A percentile compares a stretch with the other conserved stretches of the same genome.
Evolutionary conservation across 1,140 invertebrate species (phyloP).

Genomic region (Manduca sexta): DNA sequence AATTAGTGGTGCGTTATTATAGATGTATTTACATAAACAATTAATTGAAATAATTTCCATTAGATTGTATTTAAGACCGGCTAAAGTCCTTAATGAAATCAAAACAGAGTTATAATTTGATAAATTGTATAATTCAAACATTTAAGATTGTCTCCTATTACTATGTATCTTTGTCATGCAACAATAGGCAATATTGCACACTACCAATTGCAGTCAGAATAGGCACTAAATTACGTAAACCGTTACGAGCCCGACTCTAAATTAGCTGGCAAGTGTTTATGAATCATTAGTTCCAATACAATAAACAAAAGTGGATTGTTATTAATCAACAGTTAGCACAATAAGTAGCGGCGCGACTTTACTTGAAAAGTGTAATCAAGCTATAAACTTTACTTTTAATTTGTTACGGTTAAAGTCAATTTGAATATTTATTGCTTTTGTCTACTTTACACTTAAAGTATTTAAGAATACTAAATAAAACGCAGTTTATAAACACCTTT

Average conservation of each 20-base stretch:
- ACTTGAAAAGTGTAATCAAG: constrained; percentile 9
- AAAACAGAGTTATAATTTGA: constrained; percentile 32
- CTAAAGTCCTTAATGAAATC: constrained; percentile 21
- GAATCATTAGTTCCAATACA: constrained; percentile 46
- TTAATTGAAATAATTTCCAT: too few species aligned
- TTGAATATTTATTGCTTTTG: too few species aligned
- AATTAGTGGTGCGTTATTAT: too few species aligned
- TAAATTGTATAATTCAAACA: constrained; percentile 49
- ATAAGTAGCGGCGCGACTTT: constrained; percentile 11
- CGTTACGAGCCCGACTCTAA: constrained; percentile 43
- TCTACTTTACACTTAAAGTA: too few species aligned
- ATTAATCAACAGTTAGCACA: constrained; percentile 7
- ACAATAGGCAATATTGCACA: constrained; percentile 58
- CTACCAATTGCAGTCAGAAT: constrained; percentile 60
- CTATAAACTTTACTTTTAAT: constrained; percentile 25
- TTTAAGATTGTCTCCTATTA: constrained; percentile 48
- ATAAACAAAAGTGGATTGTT: constrained; percentile 24
- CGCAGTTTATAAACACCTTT: too few species aligned
- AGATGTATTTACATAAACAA: too few species aligned
- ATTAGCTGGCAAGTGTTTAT: constrained; percentile 52
- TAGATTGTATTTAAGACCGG: neutral
- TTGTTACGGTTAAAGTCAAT: constrained; percentile 9
- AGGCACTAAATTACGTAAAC: constrained; percentile 64
- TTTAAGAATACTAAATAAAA: too few species aligned
- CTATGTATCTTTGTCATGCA: constrained; percentile 60